A percentile compares a stretch with the other conserved stretches of the same genome.
phyloP scores from a whole-genome alignment of 2,797 vertebrate genomes.

The Sebastes paucispinis region DNA sequence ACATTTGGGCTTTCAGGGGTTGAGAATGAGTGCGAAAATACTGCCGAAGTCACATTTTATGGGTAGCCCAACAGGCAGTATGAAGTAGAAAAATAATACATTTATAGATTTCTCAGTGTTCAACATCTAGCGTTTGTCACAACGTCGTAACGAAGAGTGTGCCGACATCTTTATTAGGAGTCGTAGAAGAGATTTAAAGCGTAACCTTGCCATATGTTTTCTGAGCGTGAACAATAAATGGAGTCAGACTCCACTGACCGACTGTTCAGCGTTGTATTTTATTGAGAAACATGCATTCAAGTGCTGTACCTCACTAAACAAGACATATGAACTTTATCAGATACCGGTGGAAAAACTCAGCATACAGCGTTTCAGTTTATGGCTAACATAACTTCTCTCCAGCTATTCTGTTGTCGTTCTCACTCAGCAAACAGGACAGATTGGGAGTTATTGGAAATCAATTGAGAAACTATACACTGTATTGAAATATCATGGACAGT shows the following conservation, averaged over 20 bases:
- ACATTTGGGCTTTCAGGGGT: constrained; percentile 43
- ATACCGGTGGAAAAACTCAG: background rate
- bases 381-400: background rate
- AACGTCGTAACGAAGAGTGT: background rate
- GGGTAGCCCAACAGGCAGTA: background rate
- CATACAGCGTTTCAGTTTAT: background rate
- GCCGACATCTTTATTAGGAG: background rate
- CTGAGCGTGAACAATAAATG: background rate
- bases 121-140: background rate
- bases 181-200: background rate
- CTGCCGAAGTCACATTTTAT: background rate
- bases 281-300: background rate
- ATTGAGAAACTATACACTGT: background rate
- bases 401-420: background rate
- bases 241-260: background rate
- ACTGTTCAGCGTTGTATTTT: background rate
- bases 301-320: background rate
- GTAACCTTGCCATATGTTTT: background rate
- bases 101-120: constrained; percentile 7
- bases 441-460: background rate
- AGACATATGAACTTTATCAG: background rate
- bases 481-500: background rate
- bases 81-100: background rate
- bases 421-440: background rate
- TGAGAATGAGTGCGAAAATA: constrained; percentile 29